Base-by-base conservation (phyloP, 2,797 vertebrate species). In the Eulemur coronatus region DNA sequence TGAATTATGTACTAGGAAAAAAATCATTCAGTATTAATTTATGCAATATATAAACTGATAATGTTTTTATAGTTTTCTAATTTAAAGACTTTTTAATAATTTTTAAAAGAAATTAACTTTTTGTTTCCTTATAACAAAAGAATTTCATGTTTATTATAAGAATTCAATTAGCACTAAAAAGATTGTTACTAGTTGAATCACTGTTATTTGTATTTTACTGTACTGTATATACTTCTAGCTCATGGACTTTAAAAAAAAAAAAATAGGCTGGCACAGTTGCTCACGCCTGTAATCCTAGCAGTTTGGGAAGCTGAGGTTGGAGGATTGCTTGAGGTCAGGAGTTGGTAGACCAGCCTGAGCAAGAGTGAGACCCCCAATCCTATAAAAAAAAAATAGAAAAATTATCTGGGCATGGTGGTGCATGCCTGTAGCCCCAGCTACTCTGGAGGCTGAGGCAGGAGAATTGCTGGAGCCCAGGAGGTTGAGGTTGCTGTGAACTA, bases 71-170 rank as follows among this genome's bases (percentile, higher is more conserved):
- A 33, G n/a, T 75, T 87, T 91, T 52, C 15, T 61, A 93, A 70
- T 80, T 91, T 22, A 88, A 89, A 48, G 13, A 72, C 10, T 65
- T 94, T 95, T 92, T 30, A 84, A 69, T 89, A 43, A 70, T 35
- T 73, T 86, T 87, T 78, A 5, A 72, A 95, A 59, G 35, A 91
- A 93, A 63, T 55, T 55, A 88, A 33, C 7, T 35, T 88, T 75
- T 46, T 52, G 48, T 41, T 92, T 2, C 15, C 26, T 92, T 92
- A 75, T 38, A 82, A 41, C 9, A 90, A 69, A 82, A 76, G 69
- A 12, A 61, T 84, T 84, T 78, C 2, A 33, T 67, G 15, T 30
- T 67, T 91, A 50, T 78, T 81, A 43, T 80, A 84, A 82, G 88
- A 61, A 52, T 78, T 92, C 92, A 22, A 3, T 65, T 78, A 89